Base-by-base conservation (phyloP, 1,140 invertebrate genomes). In the Halictus rubicundus region DNA sequence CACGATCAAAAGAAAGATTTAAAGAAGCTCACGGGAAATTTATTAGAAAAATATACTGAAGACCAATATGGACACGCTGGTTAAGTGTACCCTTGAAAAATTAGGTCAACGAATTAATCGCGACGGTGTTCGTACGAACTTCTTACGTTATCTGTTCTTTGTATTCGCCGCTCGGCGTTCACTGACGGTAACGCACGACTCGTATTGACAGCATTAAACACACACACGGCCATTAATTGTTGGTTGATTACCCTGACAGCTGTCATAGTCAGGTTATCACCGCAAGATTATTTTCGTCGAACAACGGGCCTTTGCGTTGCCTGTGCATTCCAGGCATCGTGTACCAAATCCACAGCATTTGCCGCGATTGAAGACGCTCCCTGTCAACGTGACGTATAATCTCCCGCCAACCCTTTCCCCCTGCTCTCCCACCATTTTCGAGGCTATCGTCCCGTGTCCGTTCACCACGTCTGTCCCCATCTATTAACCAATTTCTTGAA, bases 1-100 rank as follows among this genome's bases (percentile, higher is more conserved):
- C 25, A n/a, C 32, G 57, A 71, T 72, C 76, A 72, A 78, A 72
- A 7, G 76, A 54, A 37, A 9, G 60, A n/a, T 16, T 32, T 16
- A 19, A n/a, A 59, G 3, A 42, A 72, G 42, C 60, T 64, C 19
- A 32, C 19, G 23, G 42, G 42, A 72, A 57, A 23, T 49, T 78
- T 72, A 72, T 72, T 78, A 27, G 23, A 42, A 74, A 75, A 49
- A 32, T 49, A 32, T 49, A 37, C 10, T 19, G n/a, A 27, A 21
- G 19, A 16, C 0, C 4, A 63, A 23, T 46, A 46, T 9, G 42
- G 42, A 46, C 14, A 46, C 14, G 10, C 10, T 46, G 42, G 23
- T 23, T 25, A 12, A 12, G 7, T 2, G 9, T 14, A 8, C 1
- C 14, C 6, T 42, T 59, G 21, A 69, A 42, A 16, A 59, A 12